Evolutionary conservation across 2,797 vertebrate species (phyloP).

Genomic region (Oceanodroma leucorhoa): DNA sequence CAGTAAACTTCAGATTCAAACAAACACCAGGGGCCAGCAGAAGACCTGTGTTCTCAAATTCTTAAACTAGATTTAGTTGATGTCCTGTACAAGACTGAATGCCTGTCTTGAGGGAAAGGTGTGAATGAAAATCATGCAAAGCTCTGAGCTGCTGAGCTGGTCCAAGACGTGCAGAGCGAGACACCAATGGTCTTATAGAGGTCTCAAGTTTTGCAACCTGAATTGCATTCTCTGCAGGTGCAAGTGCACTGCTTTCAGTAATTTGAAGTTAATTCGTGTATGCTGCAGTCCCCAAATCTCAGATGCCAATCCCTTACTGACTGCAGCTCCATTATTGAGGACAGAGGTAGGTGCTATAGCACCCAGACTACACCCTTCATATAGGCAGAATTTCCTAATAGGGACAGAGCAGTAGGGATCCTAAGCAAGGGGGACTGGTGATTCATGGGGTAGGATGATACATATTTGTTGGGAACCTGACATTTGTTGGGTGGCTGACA

Average conservation of each 20-base stretch:
- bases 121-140: not conserved
- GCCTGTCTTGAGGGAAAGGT: not conserved
- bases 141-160: not conserved
- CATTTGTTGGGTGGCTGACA: rapidly evolving
- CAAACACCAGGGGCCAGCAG: not conserved
- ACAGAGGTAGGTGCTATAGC: not conserved
- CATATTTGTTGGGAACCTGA: not conserved
- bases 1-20: not conserved
- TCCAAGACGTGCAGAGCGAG: not conserved
- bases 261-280: not conserved
- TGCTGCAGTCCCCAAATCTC: not conserved
- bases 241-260: not conserved
- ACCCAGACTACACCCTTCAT: not conserved
- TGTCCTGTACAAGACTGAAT: not conserved
- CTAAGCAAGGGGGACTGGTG: not conserved
- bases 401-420: not conserved
- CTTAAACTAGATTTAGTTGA: not conserved
- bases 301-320: not conserved
- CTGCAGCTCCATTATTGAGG: not conserved
- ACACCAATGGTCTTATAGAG: rapidly evolving
- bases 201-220: not conserved
- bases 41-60: not conserved
- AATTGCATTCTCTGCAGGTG: not conserved
- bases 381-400: not conserved
- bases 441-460: not conserved